These are phyloP conservation scores for Gila orcuttii DNA, from an alignment of 2,113 vertebrate species.

Conservation along the genomic window DNA sequence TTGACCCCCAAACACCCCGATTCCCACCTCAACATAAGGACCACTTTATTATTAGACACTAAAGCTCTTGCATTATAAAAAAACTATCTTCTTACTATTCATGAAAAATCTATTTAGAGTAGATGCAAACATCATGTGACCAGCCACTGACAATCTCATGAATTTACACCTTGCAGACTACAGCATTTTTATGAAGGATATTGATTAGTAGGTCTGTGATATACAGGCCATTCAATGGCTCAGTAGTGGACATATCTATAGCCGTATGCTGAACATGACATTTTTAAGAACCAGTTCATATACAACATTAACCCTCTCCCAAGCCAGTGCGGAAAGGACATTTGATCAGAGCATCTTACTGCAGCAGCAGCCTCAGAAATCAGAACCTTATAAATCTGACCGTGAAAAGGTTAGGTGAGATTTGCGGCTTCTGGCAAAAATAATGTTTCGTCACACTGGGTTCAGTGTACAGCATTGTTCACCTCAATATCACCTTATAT, in stretches of 20 bases:
- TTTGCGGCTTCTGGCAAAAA: background rate
- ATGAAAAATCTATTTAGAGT: background rate
- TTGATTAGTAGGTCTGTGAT: slow-evolving; percentile 46
- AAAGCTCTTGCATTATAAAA: background rate
- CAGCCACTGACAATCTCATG: slow-evolving; percentile 16
- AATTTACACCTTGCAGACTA: slow-evolving; percentile 35
- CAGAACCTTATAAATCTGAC: background rate
- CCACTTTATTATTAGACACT: background rate
- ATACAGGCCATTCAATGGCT: slow-evolving; percentile 26
- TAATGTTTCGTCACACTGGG: background rate
- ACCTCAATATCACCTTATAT: background rate
- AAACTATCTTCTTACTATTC: background rate
- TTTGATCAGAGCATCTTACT: background rate
- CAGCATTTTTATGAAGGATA: slow-evolving; percentile 24
- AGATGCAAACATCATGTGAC: background rate
- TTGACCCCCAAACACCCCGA: background rate
- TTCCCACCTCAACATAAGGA: background rate
- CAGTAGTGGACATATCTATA: slow-evolving; percentile 25
- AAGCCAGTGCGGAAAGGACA: background rate
- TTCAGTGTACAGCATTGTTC: background rate
- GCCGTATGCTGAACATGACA: slow-evolving; percentile 38
- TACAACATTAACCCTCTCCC: background rate
- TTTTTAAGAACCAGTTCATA: slow-evolving; percentile 20
- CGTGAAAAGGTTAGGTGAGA: background rate
- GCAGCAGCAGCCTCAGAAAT: background rate